Conservation (phyloP, 2,888 invertebrate species). For the Gerris lacustris region DNA sequence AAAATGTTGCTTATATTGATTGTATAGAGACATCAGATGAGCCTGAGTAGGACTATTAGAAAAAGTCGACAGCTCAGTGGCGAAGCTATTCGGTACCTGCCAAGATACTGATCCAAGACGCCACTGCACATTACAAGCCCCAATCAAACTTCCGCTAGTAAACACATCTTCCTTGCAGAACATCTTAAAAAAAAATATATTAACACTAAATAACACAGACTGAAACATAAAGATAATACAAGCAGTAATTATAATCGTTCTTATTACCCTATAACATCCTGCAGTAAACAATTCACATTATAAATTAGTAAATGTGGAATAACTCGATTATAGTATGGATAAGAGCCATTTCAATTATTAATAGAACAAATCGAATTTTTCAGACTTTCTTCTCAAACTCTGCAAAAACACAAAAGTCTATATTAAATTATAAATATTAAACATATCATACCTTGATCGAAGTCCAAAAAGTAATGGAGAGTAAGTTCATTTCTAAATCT, state of each 20-base stretch:
- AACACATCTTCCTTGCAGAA: slow-evolving; percentile 44
- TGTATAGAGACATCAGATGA: slow-evolving; percentile 33
- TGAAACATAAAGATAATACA: too few relatives aligned
- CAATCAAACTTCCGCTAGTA: slow-evolving; percentile 45
- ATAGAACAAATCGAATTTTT: too few relatives aligned
- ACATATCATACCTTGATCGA: slow-evolving; percentile 21
- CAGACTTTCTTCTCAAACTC: too few relatives aligned
- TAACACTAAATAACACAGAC: not conserved
- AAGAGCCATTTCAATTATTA: too few relatives aligned
- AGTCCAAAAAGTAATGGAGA: slow-evolving; percentile 27
- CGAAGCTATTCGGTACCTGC: slow-evolving; percentile 47
- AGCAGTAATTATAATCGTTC: too few relatives aligned
- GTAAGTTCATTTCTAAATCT: slow-evolving; percentile 16
- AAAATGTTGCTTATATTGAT: not conserved
- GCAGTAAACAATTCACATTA: too few relatives aligned
- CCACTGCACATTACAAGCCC: slow-evolving; percentile 52
- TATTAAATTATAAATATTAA: too few relatives aligned
- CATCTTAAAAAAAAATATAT: slow-evolving; percentile 28
- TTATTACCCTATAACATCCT: too few relatives aligned
- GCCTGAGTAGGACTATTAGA: slow-evolving; percentile 48
- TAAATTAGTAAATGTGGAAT: too few relatives aligned
- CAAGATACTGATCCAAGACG: slow-evolving; percentile 41
- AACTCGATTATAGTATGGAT: too few relatives aligned
- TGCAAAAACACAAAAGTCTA: too few relatives aligned
- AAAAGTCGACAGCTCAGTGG: slow-evolving; percentile 49